phyloP scores from a whole-genome alignment of 2,113 vertebrate genomes.

The Clinocottus analis region DNA sequence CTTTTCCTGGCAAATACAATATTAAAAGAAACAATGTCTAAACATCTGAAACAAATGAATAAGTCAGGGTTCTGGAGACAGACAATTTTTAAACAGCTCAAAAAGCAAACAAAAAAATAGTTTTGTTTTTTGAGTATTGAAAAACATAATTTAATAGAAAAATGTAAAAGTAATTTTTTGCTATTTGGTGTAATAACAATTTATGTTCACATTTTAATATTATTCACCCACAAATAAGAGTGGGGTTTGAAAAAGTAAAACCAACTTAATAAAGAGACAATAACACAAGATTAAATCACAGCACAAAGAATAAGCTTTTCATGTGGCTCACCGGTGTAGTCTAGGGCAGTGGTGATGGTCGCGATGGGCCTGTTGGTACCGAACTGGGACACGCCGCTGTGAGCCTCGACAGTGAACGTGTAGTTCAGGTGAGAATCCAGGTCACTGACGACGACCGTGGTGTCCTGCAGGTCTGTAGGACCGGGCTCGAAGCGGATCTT shows the following conservation, averaged over 20 bases:
- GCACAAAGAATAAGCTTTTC: not conserved
- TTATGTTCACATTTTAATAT: too few relatives aligned
- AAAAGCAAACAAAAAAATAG: not conserved
- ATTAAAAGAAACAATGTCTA: conserved; percentile 15
- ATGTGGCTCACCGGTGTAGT: conserved; percentile 87
- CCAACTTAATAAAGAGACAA: not conserved
- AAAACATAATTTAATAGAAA: too few relatives aligned
- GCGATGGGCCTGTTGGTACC: conserved; percentile 76
- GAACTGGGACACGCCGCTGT: conserved; percentile 88
- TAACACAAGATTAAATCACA: not conserved
- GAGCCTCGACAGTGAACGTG: conserved; percentile 90
- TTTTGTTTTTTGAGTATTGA: too few relatives aligned
- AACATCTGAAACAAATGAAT: not conserved
- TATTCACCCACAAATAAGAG: too few relatives aligned
- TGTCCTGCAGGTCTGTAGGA: conserved; percentile 66
- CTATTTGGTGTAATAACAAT: too few relatives aligned
- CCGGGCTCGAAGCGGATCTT: conserved; percentile 84
- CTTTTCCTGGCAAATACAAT: conserved; percentile 16
- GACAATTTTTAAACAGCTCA: not conserved
- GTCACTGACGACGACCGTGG: conserved; percentile 80
- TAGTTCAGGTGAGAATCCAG: conserved; percentile 96
- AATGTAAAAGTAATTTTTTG: too few relatives aligned
- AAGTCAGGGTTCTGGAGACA: not conserved
- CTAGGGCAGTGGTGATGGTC: conserved; percentile 86
- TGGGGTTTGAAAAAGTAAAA: too few relatives aligned